These are phyloP conservation scores for Stigmatopora nigra DNA, from an alignment of 2,113 vertebrate species.

Conservation along the genomic window DNA sequence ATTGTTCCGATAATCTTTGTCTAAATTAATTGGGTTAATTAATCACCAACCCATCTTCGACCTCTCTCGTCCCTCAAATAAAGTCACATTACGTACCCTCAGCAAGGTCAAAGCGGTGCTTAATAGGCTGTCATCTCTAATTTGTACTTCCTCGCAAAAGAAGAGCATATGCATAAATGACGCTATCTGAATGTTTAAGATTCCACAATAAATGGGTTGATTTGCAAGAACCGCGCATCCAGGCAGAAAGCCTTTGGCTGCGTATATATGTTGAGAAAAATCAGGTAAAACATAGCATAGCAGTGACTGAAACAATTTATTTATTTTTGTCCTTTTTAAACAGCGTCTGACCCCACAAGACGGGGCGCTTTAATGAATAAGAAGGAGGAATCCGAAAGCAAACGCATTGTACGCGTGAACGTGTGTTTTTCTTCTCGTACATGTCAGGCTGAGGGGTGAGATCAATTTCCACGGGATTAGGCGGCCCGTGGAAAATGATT, in stretches of 20 bases:
- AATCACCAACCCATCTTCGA: slow-evolving; percentile 55
- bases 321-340: slow-evolving; percentile 41
- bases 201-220: slow-evolving; percentile 54
- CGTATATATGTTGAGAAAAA: slow-evolving; percentile 13
- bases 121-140: slow-evolving; percentile 65
- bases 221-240: slow-evolving; percentile 42
- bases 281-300: slow-evolving; percentile 26
- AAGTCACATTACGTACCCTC: slow-evolving; percentile 57
- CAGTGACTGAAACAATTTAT: slow-evolving; percentile 32
- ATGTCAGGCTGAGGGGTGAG: slow-evolving; percentile 61
- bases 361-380: slow-evolving; percentile 15
- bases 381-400: slow-evolving; percentile 42
- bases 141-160: slow-evolving; percentile 60
- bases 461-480: slow-evolving; percentile 73
- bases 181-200: slow-evolving; percentile 58
- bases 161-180: slow-evolving; percentile 58
- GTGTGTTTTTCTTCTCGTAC: slow-evolving; percentile 46
- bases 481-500: slow-evolving; percentile 68
- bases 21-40: slow-evolving; percentile 72
- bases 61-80: slow-evolving; percentile 29
- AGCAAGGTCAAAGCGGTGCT: slow-evolving; percentile 58
- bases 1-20: slow-evolving; percentile 69
- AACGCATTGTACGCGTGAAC: slow-evolving; percentile 48
- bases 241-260: slow-evolving; percentile 11
- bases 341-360: slow-evolving; percentile 17